Evolutionary conservation across 2,797 vertebrate species (phyloP), one percentile per base, ranked within the genome.

Genomic region (Naso thynnoides): DNA sequence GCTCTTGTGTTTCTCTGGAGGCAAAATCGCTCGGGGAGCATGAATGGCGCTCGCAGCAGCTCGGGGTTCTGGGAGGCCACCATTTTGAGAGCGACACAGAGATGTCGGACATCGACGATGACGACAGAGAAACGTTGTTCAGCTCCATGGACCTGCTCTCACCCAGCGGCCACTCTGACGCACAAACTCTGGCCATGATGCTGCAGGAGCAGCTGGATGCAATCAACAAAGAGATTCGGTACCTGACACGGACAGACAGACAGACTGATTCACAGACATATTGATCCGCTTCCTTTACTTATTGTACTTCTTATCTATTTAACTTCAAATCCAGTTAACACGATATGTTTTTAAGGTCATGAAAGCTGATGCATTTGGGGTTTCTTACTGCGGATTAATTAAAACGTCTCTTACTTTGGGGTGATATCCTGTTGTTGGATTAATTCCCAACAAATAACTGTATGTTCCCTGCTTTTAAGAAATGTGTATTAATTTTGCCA

Each of bases 161-260:
- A 18, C 98, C 98, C 48, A 91, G 97, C 0, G 98, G 98, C 24
- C 98, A 99, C 94, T 99, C 98, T 0, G 98, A 99, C 59, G 98
- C 98, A 26, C 98, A 99, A 81, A 99, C 98, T 0, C 92, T 99
- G 78, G 98, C 98, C 78, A 98, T 99, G 97, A 99, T 99, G 98
- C 95, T 99, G 87, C 98, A 99, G 85, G 98, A 99, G 81, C 98
- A 99, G 85, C 88, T 99, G 64, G 98, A 99, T 87, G 98, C 98
- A 31, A 99, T 99, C 89, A 99, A 99, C 93, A 99, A 98, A 89
- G 98, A 99, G 95, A 99, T 99, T 67, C 96, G 98, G 98, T 99
- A 87, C 41, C 31, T 8, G 27, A 23, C 39, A 31, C n/a, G n/a
- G n/a, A n/a, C n/a, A n/a, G n/a, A n/a, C n/a, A n/a, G n/a, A 49